These are phyloP conservation scores for Halcyon senegalensis DNA, from an alignment of 2,113 vertebrate species.

Conservation along the genomic window DNA sequence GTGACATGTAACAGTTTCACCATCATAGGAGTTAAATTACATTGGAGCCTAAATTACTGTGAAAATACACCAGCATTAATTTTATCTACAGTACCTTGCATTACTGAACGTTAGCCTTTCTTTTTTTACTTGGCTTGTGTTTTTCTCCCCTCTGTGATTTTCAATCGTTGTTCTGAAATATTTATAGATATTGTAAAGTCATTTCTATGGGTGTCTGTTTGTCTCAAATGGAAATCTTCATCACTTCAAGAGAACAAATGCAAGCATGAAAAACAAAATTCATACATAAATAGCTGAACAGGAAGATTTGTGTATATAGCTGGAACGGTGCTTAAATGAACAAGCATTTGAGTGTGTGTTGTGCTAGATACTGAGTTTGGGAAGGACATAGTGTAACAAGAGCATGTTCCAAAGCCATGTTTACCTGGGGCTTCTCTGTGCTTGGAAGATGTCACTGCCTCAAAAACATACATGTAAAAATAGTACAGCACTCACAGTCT, in stretches of 20 bases:
- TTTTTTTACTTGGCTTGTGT: background rate
- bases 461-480: background rate
- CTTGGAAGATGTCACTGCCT: background rate
- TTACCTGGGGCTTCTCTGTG: background rate
- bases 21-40: background rate
- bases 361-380: background rate
- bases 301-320: background rate
- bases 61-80: background rate
- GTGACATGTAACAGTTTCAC: background rate
- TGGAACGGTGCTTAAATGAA: background rate
- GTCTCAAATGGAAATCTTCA: background rate
- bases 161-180: background rate
- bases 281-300: background rate
- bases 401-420: background rate
- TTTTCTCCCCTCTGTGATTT: background rate
- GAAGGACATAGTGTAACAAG: background rate
- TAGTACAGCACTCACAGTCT: background rate
- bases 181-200: background rate
- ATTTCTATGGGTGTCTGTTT: background rate
- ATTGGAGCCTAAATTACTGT: background rate
- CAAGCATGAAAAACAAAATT: background rate
- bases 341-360: background rate
- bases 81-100: background rate
- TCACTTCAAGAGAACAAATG: background rate
- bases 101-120: background rate